Evolutionary conservation across 2,888 invertebrate species (phyloP), one percentile per base, ranked within the genome.

Genomic region (Serrognathus titanus): DNA sequence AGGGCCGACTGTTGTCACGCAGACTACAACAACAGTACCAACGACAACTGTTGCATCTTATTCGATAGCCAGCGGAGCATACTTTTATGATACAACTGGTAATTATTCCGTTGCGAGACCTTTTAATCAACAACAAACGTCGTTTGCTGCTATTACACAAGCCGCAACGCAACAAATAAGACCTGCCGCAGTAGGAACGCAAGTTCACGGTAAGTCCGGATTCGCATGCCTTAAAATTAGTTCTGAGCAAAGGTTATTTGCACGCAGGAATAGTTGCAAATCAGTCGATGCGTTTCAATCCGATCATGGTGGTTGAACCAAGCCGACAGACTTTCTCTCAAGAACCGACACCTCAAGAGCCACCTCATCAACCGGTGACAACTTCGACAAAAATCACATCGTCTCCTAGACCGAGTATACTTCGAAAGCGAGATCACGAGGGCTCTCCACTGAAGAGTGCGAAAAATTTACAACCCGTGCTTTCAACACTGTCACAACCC

Each of bases 391-490:
- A 77, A 60, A 63, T 75, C 35, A 73, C 72, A 2, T 78, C 77
- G 4, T 78, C 89, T 12, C 90, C 92, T 1, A 77, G 93, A 61
- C 92, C 93, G 1, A 90, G 92, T 69, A 90, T 96, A 78, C 79
- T 96, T 56, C 82, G 95, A 58, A 96, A 96, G 79, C 82, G 95
- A 39, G 94, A 94, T 65, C 84, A 87, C 49, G 94, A 94, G 56
- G 86, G 86, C 11, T 83, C 86, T 0, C 85, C 87, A 1, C 75
- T 85, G 57, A 86, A 88, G 59, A 85, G 82, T 1, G 83, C 84
- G 12, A 85, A 85, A 71, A 86, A 86, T 76, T 75, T 86, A 47
- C 79, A 79, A 9, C 74, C 80, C 2, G 73, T 76, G 57, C 70
- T 78, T 62, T 73, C 48, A 5, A 49, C 48, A 36, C 11, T 58